These are phyloP conservation scores for Neria commutata DNA, from an alignment of 2,888 invertebrate species.

Conservation along the genomic window DNA sequence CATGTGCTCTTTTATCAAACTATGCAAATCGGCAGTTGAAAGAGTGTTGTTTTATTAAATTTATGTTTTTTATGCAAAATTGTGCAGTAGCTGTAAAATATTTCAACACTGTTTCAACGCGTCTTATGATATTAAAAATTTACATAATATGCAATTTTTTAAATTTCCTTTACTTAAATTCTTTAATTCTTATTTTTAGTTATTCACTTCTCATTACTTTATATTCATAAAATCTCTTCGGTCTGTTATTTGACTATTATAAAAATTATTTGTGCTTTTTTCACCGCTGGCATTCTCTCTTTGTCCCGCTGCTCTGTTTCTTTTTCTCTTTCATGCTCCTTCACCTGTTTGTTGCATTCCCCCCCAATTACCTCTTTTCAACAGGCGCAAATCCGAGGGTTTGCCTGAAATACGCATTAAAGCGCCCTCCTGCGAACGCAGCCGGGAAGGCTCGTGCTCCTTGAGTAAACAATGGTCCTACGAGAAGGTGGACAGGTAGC, in stretches of 20 bases:
- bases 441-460: conserved; percentile 67
- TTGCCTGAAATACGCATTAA: conserved; percentile 82
- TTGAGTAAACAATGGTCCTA: conserved; percentile 58
- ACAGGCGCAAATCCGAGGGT: conserved; percentile 67
- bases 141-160: too few species aligned
- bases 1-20: too few species aligned
- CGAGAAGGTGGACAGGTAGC: conserved; percentile 60
- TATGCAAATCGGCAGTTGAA: too few species aligned
- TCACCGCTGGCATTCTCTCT: too few species aligned
- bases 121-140: too few species aligned
- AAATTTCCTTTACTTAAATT: too few species aligned
- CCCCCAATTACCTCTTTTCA: conserved; percentile 33
- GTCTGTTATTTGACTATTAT: background rate
- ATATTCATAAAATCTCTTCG: background rate
- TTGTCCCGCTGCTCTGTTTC: background rate
- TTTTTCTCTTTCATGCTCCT: background rate
- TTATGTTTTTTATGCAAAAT: background rate
- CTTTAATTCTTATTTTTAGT: too few species aligned
- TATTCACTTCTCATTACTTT: too few species aligned
- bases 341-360: conserved; percentile 24
- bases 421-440: conserved; percentile 82
- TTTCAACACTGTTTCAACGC: background rate
- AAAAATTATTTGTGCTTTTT: too few species aligned
- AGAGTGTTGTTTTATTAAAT: background rate
- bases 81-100: background rate